Conservation (phyloP, 2,797 vertebrate genomes). For the Scleropages formosus region DNA sequence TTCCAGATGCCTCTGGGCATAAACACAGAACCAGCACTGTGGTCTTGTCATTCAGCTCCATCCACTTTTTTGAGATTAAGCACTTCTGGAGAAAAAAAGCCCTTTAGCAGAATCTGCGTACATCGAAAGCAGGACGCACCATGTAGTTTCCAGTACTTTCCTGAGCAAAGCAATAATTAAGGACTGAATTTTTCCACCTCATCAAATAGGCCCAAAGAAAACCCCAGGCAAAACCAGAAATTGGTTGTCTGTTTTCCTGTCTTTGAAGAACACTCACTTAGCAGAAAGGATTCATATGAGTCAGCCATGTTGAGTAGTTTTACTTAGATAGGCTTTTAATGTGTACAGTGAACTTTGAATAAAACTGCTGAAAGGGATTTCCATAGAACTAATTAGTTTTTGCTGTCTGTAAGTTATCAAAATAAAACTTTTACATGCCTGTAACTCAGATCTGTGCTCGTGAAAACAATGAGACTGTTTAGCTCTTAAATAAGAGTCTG, state of each 20-base stretch:
- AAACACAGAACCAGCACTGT: neutral
- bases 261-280: slow-evolving; percentile 49
- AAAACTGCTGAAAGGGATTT: too few relatives aligned
- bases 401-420: too few relatives aligned
- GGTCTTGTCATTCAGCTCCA: neutral
- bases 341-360: too few relatives aligned
- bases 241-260: slow-evolving; percentile 51
- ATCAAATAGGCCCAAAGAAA: slow-evolving; percentile 32
- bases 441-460: slow-evolving; percentile 20
- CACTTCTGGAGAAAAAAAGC: neutral
- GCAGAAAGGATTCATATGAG: slow-evolving; percentile 35
- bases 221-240: slow-evolving; percentile 51
- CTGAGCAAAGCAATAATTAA: slow-evolving; percentile 37
- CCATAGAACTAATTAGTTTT: too few relatives aligned
- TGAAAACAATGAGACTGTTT: too few relatives aligned
- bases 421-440: too few relatives aligned
- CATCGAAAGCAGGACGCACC: neutral
- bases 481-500: too few relatives aligned
- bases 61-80: slow-evolving; percentile 7
- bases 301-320: slow-evolving; percentile 48
- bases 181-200: slow-evolving; percentile 48
- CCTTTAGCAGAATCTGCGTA: slow-evolving; percentile 5
- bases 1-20: neutral
- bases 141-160: slow-evolving; percentile 32
- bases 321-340: slow-evolving; percentile 38